Evolutionary conservation across 1,140 invertebrate genomes (phyloP), one percentile per base, ranked within the genome.

Genomic region (Danaus melanippus): DNA sequence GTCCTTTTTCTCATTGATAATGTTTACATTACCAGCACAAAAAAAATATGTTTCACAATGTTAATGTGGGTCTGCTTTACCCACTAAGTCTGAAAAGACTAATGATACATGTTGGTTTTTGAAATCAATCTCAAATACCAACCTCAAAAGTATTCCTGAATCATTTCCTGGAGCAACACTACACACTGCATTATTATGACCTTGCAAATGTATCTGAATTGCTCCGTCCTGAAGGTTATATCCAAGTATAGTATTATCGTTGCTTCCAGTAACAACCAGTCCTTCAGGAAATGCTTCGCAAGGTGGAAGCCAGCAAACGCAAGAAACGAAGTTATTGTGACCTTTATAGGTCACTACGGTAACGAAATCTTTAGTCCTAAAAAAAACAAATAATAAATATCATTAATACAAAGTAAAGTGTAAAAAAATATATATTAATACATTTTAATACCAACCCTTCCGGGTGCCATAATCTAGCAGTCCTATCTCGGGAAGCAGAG

Each of bases 401-500:
- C 12, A 49, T 32, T 42, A 45, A 17, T 15, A 41, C 10, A 12
- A n/a, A 47, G 32, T 44, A 40, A 44, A 46, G 21, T 32, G 6
- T 5, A 32, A 32, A 32, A 32, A 32, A 32, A 32, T 0, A 4
- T 5, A 8, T 8, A 32, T 32, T 32, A 32, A 41, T 39, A 17
- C 10, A 11, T 45, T 46, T 40, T 48, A 10, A 56, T 68, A 79
- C 89, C 86, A 88, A 96, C 95, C 91, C 92, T 72, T 91, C 90
- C 12, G 92, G 91, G 73, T 90, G 91, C 95, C 95, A 98, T 9
- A 96, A 82, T 86, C 93, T 93, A 10, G 93, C 92, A 12, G 94
- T 95, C 79, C 92, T 92, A 82, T 98, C 96, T 67, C 96, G 89
- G 10, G 96, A 97, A 8, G 92, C 94, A 1, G 95, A 96, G 21